Evolutionary conservation across 2,113 vertebrate genomes (phyloP).

Genomic region (Hemichromis elongatus): DNA sequence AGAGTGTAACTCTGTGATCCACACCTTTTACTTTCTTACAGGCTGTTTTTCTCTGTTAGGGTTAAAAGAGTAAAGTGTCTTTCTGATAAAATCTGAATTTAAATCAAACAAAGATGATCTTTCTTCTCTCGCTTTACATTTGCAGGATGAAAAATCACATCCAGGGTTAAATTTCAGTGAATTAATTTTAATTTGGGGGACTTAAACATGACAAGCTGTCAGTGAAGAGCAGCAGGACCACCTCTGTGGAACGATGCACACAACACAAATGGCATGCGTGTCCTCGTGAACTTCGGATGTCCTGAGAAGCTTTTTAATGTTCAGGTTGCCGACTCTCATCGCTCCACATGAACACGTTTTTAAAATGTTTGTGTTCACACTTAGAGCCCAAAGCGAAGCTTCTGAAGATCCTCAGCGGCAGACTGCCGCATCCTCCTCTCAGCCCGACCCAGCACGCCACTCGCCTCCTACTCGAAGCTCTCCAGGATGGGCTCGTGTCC

Average conservation of each 20-base stretch:
- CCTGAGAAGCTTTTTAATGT: not conserved
- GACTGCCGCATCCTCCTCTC: not conserved
- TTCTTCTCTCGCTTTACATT: not conserved
- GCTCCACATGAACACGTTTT: fast-evolving
- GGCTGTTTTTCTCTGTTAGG: not conserved
- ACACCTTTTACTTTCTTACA: not conserved
- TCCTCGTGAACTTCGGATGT: not conserved
- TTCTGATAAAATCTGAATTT: not conserved
- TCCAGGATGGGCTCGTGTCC: conserved; percentile 82
- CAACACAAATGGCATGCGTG: not conserved
- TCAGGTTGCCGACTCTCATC: fast-evolving
- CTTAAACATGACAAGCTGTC: not conserved
- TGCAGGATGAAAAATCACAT: not conserved
- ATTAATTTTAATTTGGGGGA: fast-evolving
- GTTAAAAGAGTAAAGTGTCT: fast-evolving
- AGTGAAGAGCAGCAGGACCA: not conserved
- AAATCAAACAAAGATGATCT: not conserved
- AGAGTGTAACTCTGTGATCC: fast-evolving
- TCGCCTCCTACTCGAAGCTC: conserved; percentile 56
- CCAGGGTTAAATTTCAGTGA: not conserved
- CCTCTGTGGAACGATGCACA: not conserved
- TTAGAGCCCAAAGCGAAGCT: not conserved
- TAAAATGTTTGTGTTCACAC: fast-evolving
- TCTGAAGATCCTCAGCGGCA: not conserved
- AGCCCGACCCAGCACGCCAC: not conserved